phyloP scores from a whole-genome alignment of 2,888 invertebrate species.

The Drosophila diplacantha region DNA sequence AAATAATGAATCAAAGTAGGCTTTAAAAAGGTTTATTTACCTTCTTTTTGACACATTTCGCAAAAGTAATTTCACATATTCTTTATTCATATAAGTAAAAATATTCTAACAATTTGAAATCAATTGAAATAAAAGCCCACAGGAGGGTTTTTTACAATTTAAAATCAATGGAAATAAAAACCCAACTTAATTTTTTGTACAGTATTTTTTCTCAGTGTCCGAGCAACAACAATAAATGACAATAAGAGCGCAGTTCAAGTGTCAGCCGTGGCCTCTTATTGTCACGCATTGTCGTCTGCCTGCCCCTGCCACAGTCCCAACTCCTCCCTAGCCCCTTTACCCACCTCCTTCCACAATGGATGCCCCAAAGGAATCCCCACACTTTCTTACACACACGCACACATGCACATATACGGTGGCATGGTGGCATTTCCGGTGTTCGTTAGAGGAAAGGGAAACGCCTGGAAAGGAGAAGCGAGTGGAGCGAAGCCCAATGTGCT shows the following conservation, averaged over 20 bases:
- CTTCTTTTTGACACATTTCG: neutral
- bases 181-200: too few species aligned
- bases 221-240: constrained; percentile 66
- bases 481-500: constrained; percentile 56
- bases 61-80: neutral
- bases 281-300: constrained; percentile 63
- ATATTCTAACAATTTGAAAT: too few species aligned
- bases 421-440: constrained; percentile 68
- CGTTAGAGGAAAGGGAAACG: constrained; percentile 36
- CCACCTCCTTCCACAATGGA: constrained; percentile 41
- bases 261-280: constrained; percentile 71
- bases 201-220: constrained; percentile 5
- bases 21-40: neutral
- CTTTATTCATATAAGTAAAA: too few species aligned
- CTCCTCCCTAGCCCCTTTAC: constrained; percentile 2
- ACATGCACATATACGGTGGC: constrained; percentile 42
- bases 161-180: too few species aligned
- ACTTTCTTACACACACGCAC: constrained; percentile 32
- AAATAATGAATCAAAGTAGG: too few species aligned
- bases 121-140: too few species aligned
- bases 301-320: constrained; percentile 6
- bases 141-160: too few species aligned
- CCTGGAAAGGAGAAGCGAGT: constrained; percentile 31
- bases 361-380: constrained; percentile 66
- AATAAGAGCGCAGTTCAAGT: constrained; percentile 72